These are phyloP conservation scores for Paralvinella palmiformis DNA, from an alignment of 1,140 invertebrate genomes.

Conservation along the genomic window DNA sequence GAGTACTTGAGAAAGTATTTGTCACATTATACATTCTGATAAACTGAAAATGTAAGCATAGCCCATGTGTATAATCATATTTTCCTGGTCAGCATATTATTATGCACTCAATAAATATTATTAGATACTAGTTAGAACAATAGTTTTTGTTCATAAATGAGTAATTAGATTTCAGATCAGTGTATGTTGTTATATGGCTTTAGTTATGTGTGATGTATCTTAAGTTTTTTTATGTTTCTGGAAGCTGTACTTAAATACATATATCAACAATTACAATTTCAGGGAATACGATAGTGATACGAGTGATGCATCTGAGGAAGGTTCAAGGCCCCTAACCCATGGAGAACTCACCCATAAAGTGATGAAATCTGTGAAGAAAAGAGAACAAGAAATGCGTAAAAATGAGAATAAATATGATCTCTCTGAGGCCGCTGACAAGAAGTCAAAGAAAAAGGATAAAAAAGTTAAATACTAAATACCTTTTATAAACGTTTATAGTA, in stretches of 20 bases:
- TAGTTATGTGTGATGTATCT: neutral
- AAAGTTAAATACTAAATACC: neutral
- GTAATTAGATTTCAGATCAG: neutral
- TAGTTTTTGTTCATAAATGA: neutral
- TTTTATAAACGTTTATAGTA: no score
- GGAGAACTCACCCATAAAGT: conserved; percentile 44
- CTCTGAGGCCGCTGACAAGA: conserved; percentile 39
- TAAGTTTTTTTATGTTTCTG: neutral
- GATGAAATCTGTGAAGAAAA: conserved; percentile 47
- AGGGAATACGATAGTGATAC: conserved; percentile 47
- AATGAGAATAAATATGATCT: conserved; percentile 44
- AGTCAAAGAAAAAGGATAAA: conserved; percentile 32
- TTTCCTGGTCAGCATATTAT: no score
- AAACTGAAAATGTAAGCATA: no score
- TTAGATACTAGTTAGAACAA: neutral
- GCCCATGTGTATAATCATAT: no score
- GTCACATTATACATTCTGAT: no score
- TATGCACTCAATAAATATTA: neutral
- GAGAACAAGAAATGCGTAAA: conserved; percentile 42
- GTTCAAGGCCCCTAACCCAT: conserved; percentile 41
- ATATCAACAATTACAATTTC: conserved; percentile 21
- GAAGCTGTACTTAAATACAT: neutral
- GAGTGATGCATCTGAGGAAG: conserved; percentile 45
- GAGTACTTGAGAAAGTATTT: no score
- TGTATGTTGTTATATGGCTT: neutral